Evolutionary conservation across 2,797 vertebrate genomes (phyloP), one percentile per base, ranked within the genome.

Genomic region (Pogonophryne albipinna): DNA sequence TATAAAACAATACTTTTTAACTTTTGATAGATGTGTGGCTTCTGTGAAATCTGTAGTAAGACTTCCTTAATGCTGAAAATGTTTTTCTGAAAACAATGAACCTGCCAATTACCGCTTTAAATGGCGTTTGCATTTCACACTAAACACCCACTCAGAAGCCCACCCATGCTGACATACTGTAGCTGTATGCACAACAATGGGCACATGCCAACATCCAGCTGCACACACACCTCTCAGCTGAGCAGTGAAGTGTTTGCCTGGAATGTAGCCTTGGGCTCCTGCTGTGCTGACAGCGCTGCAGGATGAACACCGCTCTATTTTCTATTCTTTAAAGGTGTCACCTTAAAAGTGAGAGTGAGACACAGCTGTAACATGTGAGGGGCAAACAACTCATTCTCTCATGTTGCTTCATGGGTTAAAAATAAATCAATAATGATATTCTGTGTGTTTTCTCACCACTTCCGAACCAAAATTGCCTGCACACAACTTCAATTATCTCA

Each of bases 221-320:
- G 27, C 20, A 6, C 8, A 42, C 20, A 4, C 31, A 20, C 34
- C 50, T 42, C 64, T 47, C 75, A 66, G 60, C 65, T 62, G 76
- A 69, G 63, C 63, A 56, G 62, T 52, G 62, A 74, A 82, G 61
- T 65, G 66, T 82, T 83, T 46, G 82, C 84, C 83, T 86, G 67
- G 50, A 80, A 85, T 68, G 45, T 71, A 52, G 87, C 87, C 84
- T 75, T 67, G 41, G 84, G 87, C 63, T 78, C 56, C 68, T 45
- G 41, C 75, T 55, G 69, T 6, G 45, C 76, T 68, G 79, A 78
- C 78, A 76, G 68, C 68, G 62, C 71, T 55, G 63, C 46, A 82
- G 65, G 72, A 75, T 77, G 49, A 56, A 70, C 56, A 12, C 64
- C 9, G 58, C 61, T 68, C 64, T 50, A 6, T 47, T 83, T 65